Conservation (phyloP, 37 sponge, comb jelly and placozoan genomes). For the Ephydatia muelleri region DNA sequence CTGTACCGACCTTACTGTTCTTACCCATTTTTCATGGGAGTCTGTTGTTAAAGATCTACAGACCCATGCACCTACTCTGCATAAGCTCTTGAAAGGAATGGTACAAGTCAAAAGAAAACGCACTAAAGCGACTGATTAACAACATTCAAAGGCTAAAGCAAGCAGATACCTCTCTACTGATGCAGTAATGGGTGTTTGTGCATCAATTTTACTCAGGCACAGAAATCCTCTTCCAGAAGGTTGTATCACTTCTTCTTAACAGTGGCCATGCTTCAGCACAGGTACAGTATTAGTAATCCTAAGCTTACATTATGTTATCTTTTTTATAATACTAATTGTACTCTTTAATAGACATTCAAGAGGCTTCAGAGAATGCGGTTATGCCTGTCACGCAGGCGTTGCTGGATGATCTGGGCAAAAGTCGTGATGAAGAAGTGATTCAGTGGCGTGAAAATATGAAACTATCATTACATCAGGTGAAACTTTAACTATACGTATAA, state of each 20-base stretch:
- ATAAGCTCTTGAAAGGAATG: too few relatives aligned
- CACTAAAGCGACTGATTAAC: not conserved
- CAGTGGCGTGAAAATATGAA: not conserved
- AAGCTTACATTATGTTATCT: not conserved
- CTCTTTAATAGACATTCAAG: not conserved
- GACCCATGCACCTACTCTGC: too few relatives aligned
- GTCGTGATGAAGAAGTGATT: not conserved
- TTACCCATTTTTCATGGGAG: too few relatives aligned
- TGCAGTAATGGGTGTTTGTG: slow-evolving; percentile 7
- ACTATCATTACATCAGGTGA: not conserved
- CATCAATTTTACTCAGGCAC: not conserved
- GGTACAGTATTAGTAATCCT: not conserved
- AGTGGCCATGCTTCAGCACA: slow-evolving; percentile 5
- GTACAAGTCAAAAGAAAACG: too few relatives aligned
- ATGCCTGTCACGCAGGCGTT: not conserved
- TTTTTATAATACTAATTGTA: not conserved
- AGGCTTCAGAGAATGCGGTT: not conserved
- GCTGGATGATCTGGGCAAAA: not conserved
- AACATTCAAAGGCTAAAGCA: not conserved
- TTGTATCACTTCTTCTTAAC: slow-evolving; percentile 1
- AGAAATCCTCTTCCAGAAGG: slow-evolving; percentile 2
- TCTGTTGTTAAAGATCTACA: too few relatives aligned
- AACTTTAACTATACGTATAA: not conserved
- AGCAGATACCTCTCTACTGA: not conserved
- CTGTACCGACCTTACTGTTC: too few relatives aligned